A percentile compares a stretch with the other conserved stretches of the same genome.
phyloP scores from a whole-genome alignment of 2,113 vertebrate species.

The Onychorhynchus coronatus region DNA sequence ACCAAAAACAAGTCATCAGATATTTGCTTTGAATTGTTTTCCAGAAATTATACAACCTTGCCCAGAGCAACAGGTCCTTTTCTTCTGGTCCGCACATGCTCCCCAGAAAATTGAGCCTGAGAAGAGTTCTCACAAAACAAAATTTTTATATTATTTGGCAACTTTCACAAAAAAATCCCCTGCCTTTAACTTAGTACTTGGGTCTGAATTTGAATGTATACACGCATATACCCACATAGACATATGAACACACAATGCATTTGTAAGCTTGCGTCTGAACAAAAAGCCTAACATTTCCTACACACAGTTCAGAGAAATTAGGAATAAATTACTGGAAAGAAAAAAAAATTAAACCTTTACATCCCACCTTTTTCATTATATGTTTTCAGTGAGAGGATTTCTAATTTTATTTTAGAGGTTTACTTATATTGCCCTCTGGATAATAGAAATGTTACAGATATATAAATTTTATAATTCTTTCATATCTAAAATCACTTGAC shows the following conservation, averaged over 20 bases:
- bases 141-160: not conserved
- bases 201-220: not conserved
- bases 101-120: not conserved
- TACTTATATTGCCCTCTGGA: not conserved
- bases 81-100: not conserved
- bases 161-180: not conserved
- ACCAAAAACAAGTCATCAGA: constrained; percentile 4
- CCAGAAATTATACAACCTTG: not conserved
- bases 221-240: not conserved
- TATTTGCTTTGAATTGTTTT: not conserved
- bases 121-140: not conserved
- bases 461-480: not conserved
- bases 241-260: not conserved
- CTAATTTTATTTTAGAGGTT: not conserved
- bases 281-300: not conserved
- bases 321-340: not conserved
- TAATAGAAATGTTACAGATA: not conserved
- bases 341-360: not conserved
- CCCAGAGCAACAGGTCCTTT: not conserved
- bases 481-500: not conserved
- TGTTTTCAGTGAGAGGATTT: not conserved
- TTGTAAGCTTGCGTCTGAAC: not conserved
- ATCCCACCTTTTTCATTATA: not conserved
- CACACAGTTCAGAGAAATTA: not conserved
- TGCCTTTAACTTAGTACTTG: not conserved